Conservation (phyloP, 1,140 invertebrate genomes). For the Centruroides vittatus region DNA sequence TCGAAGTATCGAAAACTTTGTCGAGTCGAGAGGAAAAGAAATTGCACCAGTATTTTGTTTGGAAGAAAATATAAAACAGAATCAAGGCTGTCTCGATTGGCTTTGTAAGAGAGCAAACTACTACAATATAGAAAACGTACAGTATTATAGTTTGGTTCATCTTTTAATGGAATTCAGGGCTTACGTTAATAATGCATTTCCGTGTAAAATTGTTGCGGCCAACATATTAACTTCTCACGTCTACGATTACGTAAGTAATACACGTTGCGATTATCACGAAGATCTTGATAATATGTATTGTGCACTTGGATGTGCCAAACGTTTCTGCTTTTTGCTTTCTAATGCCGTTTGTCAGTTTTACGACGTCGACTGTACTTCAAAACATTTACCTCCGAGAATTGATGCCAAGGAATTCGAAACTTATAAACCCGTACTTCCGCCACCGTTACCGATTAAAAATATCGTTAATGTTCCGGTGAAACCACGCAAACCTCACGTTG, state of each 20-base stretch:
- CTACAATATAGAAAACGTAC: no score
- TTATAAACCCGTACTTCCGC: no score
- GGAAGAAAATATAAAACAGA: background rate
- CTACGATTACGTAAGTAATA: background rate
- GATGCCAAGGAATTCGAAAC: no score
- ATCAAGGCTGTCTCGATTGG: constrained; percentile 1
- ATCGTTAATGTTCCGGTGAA: no score
- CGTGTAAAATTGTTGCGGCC: background rate
- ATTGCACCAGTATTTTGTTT: constrained; percentile 6
- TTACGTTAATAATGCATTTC: background rate
- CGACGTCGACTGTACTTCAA: no score
- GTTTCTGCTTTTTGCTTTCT: constrained; percentile 1
- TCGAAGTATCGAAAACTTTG: no score
- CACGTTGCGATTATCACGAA: constrained; percentile 5
- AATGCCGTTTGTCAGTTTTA: no score
- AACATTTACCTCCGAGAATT: no score
- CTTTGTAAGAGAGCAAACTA: background rate
- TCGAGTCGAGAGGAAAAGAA: background rate
- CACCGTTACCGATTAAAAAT: no score
- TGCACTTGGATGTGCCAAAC: constrained; percentile 3
- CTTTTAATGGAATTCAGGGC: constrained; percentile 1
- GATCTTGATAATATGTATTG: constrained; percentile 2
- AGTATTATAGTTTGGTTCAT: background rate
- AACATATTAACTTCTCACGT: constrained; percentile 1
- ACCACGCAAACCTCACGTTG: no score